A percentile compares a stretch with the other conserved stretches of the same genome.
These are phyloP conservation scores for Drosophila basisetae DNA, from an alignment of 2,888 invertebrate genomes.

Conservation along the genomic window DNA sequence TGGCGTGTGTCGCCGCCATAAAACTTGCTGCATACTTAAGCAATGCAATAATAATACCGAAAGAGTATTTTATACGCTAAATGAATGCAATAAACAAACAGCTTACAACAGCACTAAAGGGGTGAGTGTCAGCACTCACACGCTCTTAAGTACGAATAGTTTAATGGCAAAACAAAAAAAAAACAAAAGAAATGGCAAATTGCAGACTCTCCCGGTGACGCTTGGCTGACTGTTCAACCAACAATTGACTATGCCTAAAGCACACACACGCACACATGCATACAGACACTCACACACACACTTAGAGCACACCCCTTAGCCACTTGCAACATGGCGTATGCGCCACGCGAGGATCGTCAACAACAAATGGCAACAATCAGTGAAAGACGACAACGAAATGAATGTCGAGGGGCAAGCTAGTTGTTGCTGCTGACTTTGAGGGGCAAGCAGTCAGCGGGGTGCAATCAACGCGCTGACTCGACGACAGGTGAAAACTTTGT, in stretches of 20 bases:
- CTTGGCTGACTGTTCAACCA: slow-evolving; percentile 42
- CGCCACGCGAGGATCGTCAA: slow-evolving; percentile 54
- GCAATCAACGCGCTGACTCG: slow-evolving; percentile 72
- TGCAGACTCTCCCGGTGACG: slow-evolving; percentile 27
- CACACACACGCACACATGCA: slow-evolving; percentile 17
- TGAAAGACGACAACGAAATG: slow-evolving; percentile 18
- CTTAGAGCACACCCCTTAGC: slow-evolving; percentile 21
- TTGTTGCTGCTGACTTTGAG: not conserved
- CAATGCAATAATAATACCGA: slow-evolving; percentile 30
- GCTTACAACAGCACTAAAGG: slow-evolving; percentile 33
- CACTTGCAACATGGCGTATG: slow-evolving; percentile 47
- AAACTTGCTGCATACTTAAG: slow-evolving; percentile 50
- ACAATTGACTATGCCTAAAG: slow-evolving; percentile 25
- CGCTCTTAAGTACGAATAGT: slow-evolving; percentile 31
- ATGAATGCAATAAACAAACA: slow-evolving; percentile 71
- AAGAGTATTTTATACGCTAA: slow-evolving; percentile 38
- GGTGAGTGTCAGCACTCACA: slow-evolving; percentile 4
- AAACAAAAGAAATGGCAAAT: slow-evolving; percentile 30
- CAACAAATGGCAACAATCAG: slow-evolving; percentile 74
- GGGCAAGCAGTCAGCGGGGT: slow-evolving; percentile 40
- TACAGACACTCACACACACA: slow-evolving; percentile 11
- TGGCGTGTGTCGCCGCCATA: slow-evolving; percentile 67
- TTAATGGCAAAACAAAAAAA: slow-evolving; percentile 32
- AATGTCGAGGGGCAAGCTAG: slow-evolving; percentile 5
- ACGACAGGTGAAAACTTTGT: slow-evolving; percentile 75